phyloP scores from a whole-genome alignment of 2,888 invertebrate genomes.

The Caenorhabditis virilis region DNA sequence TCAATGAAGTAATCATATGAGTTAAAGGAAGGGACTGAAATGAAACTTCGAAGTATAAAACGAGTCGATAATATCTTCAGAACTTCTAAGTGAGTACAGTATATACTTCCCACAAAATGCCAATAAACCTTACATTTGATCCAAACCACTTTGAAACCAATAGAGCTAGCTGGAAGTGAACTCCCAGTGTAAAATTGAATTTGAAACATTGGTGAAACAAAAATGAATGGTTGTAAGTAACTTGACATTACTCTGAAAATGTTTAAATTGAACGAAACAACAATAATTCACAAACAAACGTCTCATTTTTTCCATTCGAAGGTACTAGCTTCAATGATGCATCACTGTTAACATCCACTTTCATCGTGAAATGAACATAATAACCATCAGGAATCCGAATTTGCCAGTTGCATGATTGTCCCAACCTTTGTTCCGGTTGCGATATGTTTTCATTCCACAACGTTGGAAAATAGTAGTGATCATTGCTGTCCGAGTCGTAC shows the following conservation, averaged over 20 bases:
- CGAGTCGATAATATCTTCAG: no score
- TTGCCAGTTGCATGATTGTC: not conserved
- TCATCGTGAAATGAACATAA: not conserved
- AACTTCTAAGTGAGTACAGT: not conserved
- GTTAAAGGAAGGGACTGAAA: not conserved
- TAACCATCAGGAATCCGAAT: not conserved
- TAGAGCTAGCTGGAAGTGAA: not conserved
- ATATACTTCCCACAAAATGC: not conserved
- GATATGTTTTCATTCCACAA: not conserved
- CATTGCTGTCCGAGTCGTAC: not conserved
- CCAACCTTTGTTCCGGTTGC: not conserved
- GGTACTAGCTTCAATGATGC: not conserved
- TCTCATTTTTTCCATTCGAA: not conserved
- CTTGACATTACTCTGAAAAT: not conserved
- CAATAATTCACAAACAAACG: no score
- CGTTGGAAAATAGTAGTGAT: not conserved
- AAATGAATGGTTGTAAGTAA: not conserved
- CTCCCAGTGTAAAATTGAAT: not conserved
- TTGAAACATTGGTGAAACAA: not conserved
- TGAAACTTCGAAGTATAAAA: no score
- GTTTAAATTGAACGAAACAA: no score
- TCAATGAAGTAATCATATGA: not conserved
- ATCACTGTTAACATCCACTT: not conserved
- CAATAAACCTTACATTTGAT: not conserved
- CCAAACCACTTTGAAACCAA: not conserved